Evolutionary conservation across 2,113 vertebrate genomes (phyloP).

Genomic region (Cryptotis parvus): DNA sequence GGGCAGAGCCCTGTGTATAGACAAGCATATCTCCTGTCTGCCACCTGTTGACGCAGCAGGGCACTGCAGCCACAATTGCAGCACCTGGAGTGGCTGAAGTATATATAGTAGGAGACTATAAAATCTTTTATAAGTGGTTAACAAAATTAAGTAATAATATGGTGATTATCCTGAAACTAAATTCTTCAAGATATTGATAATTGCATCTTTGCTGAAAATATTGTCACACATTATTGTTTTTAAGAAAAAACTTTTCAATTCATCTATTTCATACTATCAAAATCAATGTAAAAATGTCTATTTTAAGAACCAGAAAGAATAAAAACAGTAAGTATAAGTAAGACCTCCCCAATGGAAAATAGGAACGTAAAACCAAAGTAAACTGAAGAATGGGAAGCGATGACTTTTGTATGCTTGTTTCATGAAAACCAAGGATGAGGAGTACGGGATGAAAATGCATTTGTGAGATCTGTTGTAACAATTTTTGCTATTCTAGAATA

Average conservation of each 20-base stretch:
- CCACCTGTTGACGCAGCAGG: too few relatives aligned
- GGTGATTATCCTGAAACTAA: neutral
- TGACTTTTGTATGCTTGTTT: neutral
- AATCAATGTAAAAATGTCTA: neutral
- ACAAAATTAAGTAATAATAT: neutral
- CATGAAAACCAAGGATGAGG: neutral
- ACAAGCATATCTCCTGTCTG: too few relatives aligned
- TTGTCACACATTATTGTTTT: neutral
- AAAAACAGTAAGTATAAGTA: neutral
- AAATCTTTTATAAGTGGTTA: too few relatives aligned
- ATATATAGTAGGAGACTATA: too few relatives aligned
- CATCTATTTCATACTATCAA: neutral
- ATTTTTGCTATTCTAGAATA: neutral
- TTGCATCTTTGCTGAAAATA: neutral
- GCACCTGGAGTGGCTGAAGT: too few relatives aligned
- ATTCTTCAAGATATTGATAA: neutral
- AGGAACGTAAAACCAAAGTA: neutral
- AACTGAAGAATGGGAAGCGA: neutral
- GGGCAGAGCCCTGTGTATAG: too few relatives aligned
- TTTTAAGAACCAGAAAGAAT: neutral
- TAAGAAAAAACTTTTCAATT: neutral
- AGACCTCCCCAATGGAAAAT: neutral
- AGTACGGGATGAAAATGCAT: neutral
- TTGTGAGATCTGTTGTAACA: neutral
- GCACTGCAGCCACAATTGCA: too few relatives aligned